Conservation (phyloP, 2,113 vertebrate genomes). For the Nipponia nippon region DNA sequence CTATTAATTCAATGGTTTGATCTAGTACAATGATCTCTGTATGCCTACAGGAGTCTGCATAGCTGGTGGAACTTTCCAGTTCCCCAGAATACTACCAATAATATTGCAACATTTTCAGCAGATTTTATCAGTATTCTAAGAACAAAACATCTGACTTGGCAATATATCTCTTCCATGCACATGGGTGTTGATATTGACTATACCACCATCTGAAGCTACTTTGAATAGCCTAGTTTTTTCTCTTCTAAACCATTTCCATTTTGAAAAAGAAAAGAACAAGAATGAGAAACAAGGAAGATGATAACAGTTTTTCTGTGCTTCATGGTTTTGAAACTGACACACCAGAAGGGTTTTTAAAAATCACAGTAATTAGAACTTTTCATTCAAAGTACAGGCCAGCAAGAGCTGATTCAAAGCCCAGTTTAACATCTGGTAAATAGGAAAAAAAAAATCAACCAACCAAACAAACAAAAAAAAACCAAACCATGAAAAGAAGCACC, state of each 20-base stretch:
- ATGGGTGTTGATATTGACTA: neutral
- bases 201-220: neutral
- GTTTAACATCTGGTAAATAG: slow-evolving; percentile 16
- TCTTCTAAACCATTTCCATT: neutral
- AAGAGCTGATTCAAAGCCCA: slow-evolving; percentile 18
- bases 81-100: neutral
- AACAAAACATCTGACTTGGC: slow-evolving; percentile 4
- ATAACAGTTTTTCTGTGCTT: neutral
- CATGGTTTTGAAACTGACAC: neutral
- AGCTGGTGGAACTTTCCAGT: neutral
- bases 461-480: neutral
- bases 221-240: neutral
- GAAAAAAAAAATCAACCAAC: neutral
- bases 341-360: slow-evolving; percentile 26
- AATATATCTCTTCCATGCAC: neutral
- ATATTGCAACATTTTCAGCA: neutral
- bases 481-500: neutral
- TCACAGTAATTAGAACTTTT: slow-evolving; percentile 52
- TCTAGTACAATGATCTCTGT: neutral
- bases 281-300: neutral
- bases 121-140: neutral
- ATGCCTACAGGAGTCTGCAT: neutral
- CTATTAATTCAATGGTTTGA: neutral
- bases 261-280: neutral
- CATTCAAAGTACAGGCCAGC: neutral